These are phyloP conservation scores for Agrochola lychnidis DNA, from an alignment of 2,888 invertebrate species.

Conservation along the genomic window DNA sequence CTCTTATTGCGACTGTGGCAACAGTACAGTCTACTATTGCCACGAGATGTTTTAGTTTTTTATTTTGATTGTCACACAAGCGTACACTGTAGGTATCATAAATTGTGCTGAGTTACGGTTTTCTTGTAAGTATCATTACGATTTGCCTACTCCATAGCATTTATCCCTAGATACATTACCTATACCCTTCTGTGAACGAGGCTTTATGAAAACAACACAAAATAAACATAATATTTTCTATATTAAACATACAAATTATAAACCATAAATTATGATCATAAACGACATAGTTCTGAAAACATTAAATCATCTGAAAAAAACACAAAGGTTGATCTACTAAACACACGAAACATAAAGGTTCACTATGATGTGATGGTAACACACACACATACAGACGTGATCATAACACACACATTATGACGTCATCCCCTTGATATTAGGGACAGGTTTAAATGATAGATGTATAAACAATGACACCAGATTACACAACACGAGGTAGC, in stretches of 20 bases:
- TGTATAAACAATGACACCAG: slow-evolving; percentile 20
- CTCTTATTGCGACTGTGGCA: background rate
- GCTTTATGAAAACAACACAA: background rate
- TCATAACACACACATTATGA: background rate
- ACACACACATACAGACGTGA: background rate
- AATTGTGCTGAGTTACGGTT: background rate
- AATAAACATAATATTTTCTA: background rate
- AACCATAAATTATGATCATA: background rate
- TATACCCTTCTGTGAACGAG: background rate
- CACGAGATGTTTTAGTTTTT: background rate
- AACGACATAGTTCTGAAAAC: slow-evolving; percentile 1
- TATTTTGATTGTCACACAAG: background rate
- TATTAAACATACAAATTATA: background rate
- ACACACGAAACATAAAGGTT: slow-evolving; percentile 19
- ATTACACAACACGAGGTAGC: background rate
- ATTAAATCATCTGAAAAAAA: background rate
- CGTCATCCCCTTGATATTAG: background rate
- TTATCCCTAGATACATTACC: too few species aligned
- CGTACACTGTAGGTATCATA: background rate
- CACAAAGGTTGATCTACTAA: slow-evolving; percentile 29
- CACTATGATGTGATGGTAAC: background rate
- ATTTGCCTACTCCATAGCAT: background rate
- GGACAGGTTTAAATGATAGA: slow-evolving; percentile 17
- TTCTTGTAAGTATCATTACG: too few species aligned
- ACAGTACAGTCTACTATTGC: background rate